These are phyloP conservation scores for Rhinoderma darwinii DNA, from an alignment of 2,113 vertebrate species.

Conservation along the genomic window DNA sequence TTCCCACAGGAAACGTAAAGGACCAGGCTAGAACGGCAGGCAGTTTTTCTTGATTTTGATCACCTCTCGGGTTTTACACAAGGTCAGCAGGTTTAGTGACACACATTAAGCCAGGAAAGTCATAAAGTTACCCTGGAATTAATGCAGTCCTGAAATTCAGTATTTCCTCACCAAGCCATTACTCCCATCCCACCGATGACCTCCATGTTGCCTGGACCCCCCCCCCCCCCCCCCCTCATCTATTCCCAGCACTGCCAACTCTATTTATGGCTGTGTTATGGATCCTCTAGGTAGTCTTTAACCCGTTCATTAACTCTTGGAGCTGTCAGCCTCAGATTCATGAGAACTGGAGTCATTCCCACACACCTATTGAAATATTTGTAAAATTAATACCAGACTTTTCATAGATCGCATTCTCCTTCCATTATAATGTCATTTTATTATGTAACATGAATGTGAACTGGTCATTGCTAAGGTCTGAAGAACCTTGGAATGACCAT, in stretches of 20 bases:
- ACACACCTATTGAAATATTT: constrained; percentile 40
- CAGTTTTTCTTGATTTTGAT: constrained; percentile 47
- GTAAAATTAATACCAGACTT: constrained; percentile 39
- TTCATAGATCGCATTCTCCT: not conserved
- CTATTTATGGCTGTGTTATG: constrained; percentile 22
- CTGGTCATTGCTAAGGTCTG: not conserved
- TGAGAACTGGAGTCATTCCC: constrained; percentile 20
- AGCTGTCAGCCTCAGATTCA: not conserved
- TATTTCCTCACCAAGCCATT: constrained; percentile 26
- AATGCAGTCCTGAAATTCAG: constrained; percentile 34
- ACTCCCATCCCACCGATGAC: constrained; percentile 15
- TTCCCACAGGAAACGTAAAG: constrained; percentile 48
- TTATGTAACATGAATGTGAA: not conserved
- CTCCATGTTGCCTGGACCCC: constrained; percentile 14
- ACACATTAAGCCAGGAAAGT: constrained; percentile 45
- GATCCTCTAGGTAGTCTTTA: constrained; percentile 47
- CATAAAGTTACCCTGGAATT: constrained; percentile 47
- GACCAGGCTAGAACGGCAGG: constrained; percentile 23
- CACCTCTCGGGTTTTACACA: constrained; percentile 55
- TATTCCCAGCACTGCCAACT: not conserved
- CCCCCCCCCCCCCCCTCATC: not conserved
- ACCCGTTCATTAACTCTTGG: constrained; percentile 2
- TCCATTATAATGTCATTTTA: not conserved
- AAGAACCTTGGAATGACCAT: not conserved
- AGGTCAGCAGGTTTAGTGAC: constrained; percentile 56